Conservation (phyloP, 2,888 invertebrate species). For the Clanis bilineata region DNA sequence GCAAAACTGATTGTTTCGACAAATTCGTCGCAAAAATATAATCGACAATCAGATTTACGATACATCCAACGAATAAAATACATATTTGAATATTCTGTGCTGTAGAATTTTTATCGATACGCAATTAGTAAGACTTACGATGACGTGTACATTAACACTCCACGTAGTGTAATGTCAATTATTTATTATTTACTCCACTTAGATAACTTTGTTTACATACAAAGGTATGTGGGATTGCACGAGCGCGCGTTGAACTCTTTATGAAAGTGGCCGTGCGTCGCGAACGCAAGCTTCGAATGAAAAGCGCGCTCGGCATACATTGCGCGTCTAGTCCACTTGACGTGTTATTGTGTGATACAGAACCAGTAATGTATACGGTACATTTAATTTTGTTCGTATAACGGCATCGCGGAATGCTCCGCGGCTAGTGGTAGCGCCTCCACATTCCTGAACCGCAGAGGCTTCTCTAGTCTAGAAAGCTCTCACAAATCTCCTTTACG, state of each 20-base stretch:
- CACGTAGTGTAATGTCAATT: slow-evolving; percentile 35
- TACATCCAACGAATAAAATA: background rate
- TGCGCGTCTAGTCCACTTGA: slow-evolving; percentile 17
- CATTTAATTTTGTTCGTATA: slow-evolving; percentile 25
- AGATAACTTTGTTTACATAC: slow-evolving; percentile 42
- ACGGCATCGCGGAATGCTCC: slow-evolving; percentile 33
- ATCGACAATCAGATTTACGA: too few relatives aligned
- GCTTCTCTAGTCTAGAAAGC: slow-evolving; percentile 33
- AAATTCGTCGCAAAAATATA: too few relatives aligned
- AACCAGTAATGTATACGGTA: slow-evolving; percentile 28
- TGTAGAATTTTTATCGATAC: background rate
- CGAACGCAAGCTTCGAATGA: background rate
- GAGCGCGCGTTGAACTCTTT: slow-evolving; percentile 75
- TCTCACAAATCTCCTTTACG: slow-evolving; percentile 33
- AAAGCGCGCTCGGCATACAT: slow-evolving; percentile 22
- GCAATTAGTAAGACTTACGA: background rate
- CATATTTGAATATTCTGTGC: background rate
- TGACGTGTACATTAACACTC: slow-evolving; percentile 28
- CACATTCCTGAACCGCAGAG: slow-evolving; percentile 39
- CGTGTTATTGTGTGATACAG: background rate
- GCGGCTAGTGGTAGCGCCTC: slow-evolving; percentile 35
- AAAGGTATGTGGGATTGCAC: slow-evolving; percentile 30
- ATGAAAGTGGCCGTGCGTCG: slow-evolving; percentile 51
- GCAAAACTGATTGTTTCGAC: too few relatives aligned
- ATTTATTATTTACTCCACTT: slow-evolving; percentile 42